Evolutionary conservation across 1,140 invertebrate species (phyloP).

Genomic region (Reticulitermes speratus): DNA sequence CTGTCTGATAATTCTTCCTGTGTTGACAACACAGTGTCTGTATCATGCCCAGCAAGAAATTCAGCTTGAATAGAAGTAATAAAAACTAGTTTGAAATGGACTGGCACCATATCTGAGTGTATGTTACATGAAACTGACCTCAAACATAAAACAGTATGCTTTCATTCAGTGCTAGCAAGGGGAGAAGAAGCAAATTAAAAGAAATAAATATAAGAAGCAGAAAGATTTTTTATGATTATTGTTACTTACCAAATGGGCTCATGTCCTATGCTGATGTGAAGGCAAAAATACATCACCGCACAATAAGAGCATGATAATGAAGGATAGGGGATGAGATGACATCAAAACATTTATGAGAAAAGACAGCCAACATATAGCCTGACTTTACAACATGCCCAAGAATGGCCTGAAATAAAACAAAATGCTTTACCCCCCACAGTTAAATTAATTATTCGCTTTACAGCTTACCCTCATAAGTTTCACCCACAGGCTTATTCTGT

Average conservation of each 20-base stretch:
- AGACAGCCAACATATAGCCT: background rate
- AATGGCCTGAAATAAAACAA: conserved; percentile 3
- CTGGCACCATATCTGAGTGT: background rate
- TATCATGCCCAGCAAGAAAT: too few relatives aligned
- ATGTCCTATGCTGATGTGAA: conserved; percentile 47
- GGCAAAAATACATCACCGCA: conserved; percentile 45
- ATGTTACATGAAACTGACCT: background rate
- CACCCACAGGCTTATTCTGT: too few relatives aligned
- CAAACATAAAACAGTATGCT: conserved; percentile 5
- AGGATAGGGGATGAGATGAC: conserved; percentile 19
- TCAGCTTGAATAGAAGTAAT: too few relatives aligned
- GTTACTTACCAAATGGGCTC: conserved; percentile 49
- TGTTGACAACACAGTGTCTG: too few relatives aligned
- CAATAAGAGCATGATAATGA: conserved; percentile 32
- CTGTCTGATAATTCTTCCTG: too few relatives aligned
- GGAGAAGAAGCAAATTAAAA: background rate
- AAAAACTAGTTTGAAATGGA: too few relatives aligned
- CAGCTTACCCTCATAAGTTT: too few relatives aligned
- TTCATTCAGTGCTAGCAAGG: background rate
- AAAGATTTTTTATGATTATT: conserved; percentile 26
- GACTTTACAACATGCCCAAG: background rate
- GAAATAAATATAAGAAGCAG: conserved; percentile 25
- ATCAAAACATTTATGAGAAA: conserved; percentile 22
- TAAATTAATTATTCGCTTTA: background rate
- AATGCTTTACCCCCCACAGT: background rate